Base-by-base conservation (phyloP, 2,888 invertebrate genomes). In the Ypsolopha scabrella region DNA sequence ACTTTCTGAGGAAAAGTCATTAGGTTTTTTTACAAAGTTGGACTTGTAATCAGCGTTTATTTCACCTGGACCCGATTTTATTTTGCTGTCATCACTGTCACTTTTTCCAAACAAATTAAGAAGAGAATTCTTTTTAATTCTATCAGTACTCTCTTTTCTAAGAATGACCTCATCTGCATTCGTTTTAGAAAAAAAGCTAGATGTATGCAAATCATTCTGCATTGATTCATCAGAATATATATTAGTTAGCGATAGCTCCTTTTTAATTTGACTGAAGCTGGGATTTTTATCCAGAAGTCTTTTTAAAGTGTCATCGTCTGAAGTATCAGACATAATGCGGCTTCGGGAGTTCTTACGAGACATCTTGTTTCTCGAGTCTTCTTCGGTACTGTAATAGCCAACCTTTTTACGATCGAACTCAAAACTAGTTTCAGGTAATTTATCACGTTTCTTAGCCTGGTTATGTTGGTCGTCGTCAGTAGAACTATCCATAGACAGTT, bases 301-400 rank as follows among this genome's bases (percentile, higher is more conserved):
- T 61, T 88, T 89, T 10, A 87, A 82, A 41, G 73, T 80, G 46
- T 91, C 91, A 51, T 93, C 92, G 59, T 93, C 93, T 39, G 93
- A 93, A 1, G 93, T 92, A 65, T 95, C 94, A 8, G 93, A 94
- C 54, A 92, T 90, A 53, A 94, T 93, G 33, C 93, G 89, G 24
- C 92, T 90, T 59, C 92, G 83, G 0, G 92, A 92, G 61, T 90
- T 90, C 66, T 93, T 92, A 52, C 92, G 88, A 1, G 90, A 81
- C 1, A 89, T 80, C 68, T 91, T 92, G 54, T 70, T 87, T 72
- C 77, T 73, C 70, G 81, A 70, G 58, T 88, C 82, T 58, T 82
- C 87, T 58, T 83, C 88, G 59, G 81, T 86, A 50, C 83, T 76
- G 51, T 71, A 79, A 62, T 74, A 82, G 53, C 87, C 85, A 62